Conservation (phyloP, 2,888 invertebrate species). For the Ectemnius continuus region DNA sequence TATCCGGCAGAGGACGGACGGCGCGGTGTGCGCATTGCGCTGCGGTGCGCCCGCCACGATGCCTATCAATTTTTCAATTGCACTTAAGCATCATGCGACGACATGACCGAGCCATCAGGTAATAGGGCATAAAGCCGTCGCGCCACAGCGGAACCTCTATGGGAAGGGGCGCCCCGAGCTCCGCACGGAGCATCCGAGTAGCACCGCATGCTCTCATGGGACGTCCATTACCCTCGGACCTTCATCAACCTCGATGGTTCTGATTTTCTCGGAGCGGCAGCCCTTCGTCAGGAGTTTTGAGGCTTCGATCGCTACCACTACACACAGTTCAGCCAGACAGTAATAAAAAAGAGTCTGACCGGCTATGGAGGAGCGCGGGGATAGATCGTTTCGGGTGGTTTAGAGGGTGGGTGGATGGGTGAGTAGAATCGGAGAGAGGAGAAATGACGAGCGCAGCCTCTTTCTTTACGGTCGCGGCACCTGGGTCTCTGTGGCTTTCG, state of each 20-base stretch:
- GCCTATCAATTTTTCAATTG: conserved; percentile 21
- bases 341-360: too few relatives aligned
- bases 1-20: too few relatives aligned
- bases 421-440: not conserved
- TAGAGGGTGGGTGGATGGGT: not conserved
- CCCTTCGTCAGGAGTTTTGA: not conserved
- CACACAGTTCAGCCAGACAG: too few relatives aligned
- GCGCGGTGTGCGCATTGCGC: not conserved
- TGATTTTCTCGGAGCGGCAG: not conserved
- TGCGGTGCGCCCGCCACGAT: not conserved
- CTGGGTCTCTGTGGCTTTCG: conserved; percentile 21
- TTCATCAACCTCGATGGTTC: not conserved
- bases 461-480: conserved; percentile 21
- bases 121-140: conserved; percentile 22
- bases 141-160: not conserved
- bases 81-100: conserved; percentile 9
- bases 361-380: not conserved
- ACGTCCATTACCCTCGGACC: not conserved
- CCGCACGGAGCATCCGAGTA: not conserved
- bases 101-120: conserved; percentile 8
- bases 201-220: not conserved
- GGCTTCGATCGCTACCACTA: not conserved
- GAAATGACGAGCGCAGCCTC: not conserved
- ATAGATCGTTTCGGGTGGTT: not conserved
- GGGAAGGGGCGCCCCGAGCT: not conserved